phyloP scores from a whole-genome alignment of 2,797 vertebrate genomes.

The Epinephelus malabaricus region DNA sequence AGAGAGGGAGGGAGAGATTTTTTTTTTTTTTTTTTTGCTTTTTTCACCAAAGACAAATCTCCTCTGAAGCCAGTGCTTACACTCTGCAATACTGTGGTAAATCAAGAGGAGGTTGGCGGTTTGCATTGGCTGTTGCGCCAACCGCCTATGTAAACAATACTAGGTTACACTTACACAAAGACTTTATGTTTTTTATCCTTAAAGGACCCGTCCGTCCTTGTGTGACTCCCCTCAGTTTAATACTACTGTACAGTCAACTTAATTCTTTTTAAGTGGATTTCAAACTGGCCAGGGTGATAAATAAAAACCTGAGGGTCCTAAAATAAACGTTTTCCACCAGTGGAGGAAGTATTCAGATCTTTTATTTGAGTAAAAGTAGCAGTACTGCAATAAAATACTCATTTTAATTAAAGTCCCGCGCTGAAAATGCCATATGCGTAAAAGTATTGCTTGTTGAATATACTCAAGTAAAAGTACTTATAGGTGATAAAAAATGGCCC shows the following conservation, averaged over 20 bases:
- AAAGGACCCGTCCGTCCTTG: neutral
- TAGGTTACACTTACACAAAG: slow-evolving; percentile 29
- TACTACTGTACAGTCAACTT: neutral
- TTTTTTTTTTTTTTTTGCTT: slow-evolving; percentile 4
- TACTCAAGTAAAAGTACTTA: neutral
- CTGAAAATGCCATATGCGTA: neutral
- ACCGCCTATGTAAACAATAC: slow-evolving; percentile 56
- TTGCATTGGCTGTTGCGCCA: slow-evolving; percentile 39
- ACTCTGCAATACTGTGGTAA: slow-evolving; percentile 50
- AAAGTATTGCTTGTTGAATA: neutral
- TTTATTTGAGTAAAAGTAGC: neutral
- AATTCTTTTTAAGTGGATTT: slow-evolving; percentile 14
- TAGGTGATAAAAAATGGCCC: neutral
- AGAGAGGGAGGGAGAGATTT: slow-evolving; percentile 27
- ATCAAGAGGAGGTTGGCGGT: slow-evolving; percentile 48
- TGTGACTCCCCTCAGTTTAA: neutral
- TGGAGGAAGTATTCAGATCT: neutral
- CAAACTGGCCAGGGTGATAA: neutral
- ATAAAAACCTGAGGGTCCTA: neutral
- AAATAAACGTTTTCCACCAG: neutral
- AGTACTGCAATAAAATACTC: neutral
- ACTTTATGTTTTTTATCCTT: slow-evolving; percentile 17
- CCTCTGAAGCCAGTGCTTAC: slow-evolving; percentile 52
- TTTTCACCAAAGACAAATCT: slow-evolving; percentile 58
- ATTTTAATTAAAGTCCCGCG: neutral